These are phyloP conservation scores for Heliconius congener DNA, from an alignment of 1,140 invertebrate species.

Conservation along the genomic window DNA sequence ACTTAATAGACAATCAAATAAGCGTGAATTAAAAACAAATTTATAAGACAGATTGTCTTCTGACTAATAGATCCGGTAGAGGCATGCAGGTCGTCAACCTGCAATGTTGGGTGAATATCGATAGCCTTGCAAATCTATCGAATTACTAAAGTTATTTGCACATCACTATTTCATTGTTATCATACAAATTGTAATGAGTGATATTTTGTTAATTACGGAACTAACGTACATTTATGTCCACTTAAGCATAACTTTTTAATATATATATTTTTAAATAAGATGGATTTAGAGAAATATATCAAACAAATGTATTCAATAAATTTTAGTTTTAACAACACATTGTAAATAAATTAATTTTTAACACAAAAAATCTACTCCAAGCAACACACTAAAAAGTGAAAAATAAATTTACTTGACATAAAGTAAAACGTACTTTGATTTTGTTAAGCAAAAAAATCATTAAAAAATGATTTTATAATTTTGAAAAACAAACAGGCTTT, in stretches of 20 bases:
- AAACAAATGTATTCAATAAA: too few species aligned
- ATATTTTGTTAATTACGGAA: conserved; percentile 1
- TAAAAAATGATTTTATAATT: too few species aligned
- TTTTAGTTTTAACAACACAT: too few species aligned
- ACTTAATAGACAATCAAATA: conserved; percentile 27
- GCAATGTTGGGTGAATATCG: conserved; percentile 23
- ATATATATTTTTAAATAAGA: too few species aligned
- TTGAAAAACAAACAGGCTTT: too few species aligned
- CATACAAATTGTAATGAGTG: conserved; percentile 11
- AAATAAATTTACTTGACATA: too few species aligned
- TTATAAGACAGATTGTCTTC: conserved; percentile 29
- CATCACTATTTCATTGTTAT: conserved; percentile 22
- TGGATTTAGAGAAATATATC: too few species aligned
- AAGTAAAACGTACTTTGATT: too few species aligned
- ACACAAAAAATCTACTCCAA: too few species aligned
- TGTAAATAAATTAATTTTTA: too few species aligned
- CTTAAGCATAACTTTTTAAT: neutral
- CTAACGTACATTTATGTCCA: neutral
- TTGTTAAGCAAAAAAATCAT: too few species aligned
- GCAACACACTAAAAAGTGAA: too few species aligned
- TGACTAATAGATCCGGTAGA: conserved; percentile 39
- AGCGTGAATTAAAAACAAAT: conserved; percentile 29
- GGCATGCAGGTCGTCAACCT: conserved; percentile 38
- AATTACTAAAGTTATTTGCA: conserved; percentile 32
- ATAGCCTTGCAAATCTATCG: conserved; percentile 30